Evolutionary conservation across 2,113 vertebrate genomes (phyloP), one percentile per base, ranked within the genome.

Genomic region (Coptodon bakossiorum): DNA sequence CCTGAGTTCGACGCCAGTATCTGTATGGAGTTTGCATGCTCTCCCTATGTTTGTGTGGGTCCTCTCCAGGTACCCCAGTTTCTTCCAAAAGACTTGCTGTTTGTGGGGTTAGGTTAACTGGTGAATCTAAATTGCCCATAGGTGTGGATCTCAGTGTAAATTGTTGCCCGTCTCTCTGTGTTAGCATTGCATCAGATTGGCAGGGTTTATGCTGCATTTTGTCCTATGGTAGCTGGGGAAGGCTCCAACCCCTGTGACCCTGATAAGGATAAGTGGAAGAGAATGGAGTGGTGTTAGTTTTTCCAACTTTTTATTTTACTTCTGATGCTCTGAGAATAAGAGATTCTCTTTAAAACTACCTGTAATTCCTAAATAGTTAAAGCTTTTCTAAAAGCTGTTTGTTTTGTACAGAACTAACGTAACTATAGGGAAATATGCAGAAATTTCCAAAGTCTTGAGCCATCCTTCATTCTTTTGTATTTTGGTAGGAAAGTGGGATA

Each of bases 1-100:
- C 13, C 27, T 9, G 0, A 59, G 56, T 59, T 59, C 0, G 13
- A 59, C 0, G 0, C 24, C 56, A 59, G 13, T 29, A 59, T 59
- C 13, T 59, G 0, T 59, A 2, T 59, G 7, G 13, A 59, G 56
- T 29, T 57, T 57, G 24, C 56, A 57, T 3, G 24, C 2, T 16
- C 56, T 16, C 56, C 24, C 24, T 16, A 9, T 59, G 56, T 29
- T 59, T 59, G 56, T 0, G 24, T 59, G 56, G 56, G 56, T 59
- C 56, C 56, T 59, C 56, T 59, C 13, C 56, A 59, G 56, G 13
- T 59, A 16, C 4, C 56, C 56, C 24, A 59, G 13, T 59, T 9
- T 59, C 56, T 29, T 59, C 56, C 56, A 59, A 59, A 59, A 2
- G 13, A 59, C 56, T 29, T 59, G 3, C 56, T 29, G 56, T 59